These are phyloP conservation scores for Entomobrya proxima DNA, from an alignment of 2,888 invertebrate species.

Conservation along the genomic window DNA sequence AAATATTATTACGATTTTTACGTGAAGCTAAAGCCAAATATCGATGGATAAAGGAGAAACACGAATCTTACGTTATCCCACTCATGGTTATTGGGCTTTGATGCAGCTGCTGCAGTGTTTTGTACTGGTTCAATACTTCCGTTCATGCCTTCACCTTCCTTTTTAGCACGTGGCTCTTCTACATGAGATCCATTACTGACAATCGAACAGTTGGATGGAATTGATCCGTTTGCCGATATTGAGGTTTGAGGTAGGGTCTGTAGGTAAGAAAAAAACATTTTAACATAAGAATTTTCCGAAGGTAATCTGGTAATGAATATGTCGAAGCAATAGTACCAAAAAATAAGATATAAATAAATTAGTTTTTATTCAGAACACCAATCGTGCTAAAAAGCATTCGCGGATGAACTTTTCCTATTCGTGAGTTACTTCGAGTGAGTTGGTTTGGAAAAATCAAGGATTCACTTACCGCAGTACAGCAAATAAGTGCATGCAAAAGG, in stretches of 20 bases:
- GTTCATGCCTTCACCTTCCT: slow-evolving; percentile 24
- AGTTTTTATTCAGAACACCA: too few relatives aligned
- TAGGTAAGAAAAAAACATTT: background rate
- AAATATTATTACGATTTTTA: background rate
- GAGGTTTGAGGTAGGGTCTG: slow-evolving; percentile 73
- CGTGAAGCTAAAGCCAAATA: background rate
- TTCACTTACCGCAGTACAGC: too few relatives aligned
- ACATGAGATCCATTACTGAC: slow-evolving; percentile 64
- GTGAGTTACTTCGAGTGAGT: too few relatives aligned
- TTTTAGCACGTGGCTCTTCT: slow-evolving; percentile 52
- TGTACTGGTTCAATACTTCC: slow-evolving; percentile 48
- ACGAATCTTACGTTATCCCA: slow-evolving; percentile 74
- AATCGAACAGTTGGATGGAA: slow-evolving; percentile 66
- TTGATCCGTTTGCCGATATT: slow-evolving; percentile 69
- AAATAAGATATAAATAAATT: too few relatives aligned
- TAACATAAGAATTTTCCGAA: background rate
- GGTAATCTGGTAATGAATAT: background rate
- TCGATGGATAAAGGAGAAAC: too few relatives aligned
- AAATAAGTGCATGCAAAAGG: too few relatives aligned
- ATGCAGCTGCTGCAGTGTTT: slow-evolving; percentile 25
- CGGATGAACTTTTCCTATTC: too few relatives aligned
- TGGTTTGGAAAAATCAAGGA: too few relatives aligned
- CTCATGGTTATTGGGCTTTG: slow-evolving; percentile 54
- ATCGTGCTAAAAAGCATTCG: too few relatives aligned
- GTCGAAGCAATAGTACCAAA: background rate